A percentile compares a stretch with the other conserved stretches of the same genome.
Conservation (phyloP, 2,888 invertebrate species). For the Coelogynopora nodosa region DNA sequence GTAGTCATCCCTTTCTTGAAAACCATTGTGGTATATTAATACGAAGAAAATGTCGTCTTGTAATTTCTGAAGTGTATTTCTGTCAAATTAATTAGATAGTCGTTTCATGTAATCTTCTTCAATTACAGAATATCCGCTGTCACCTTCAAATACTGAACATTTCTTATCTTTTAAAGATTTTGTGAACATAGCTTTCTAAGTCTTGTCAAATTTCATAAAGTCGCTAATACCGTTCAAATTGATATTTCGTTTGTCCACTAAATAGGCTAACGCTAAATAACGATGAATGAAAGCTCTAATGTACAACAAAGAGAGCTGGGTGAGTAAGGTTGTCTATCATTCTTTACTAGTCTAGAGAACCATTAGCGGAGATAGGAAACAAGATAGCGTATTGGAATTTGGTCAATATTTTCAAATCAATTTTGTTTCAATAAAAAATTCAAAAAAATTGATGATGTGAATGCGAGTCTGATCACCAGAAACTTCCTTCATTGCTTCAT, state of each 20-base stretch:
- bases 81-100: conserved; percentile 23
- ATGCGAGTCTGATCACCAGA: no score
- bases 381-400: not conserved
- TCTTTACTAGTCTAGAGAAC: conserved; percentile 11
- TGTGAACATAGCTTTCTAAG: conserved; percentile 14
- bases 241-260: conserved; percentile 18
- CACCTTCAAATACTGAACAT: conserved; percentile 19
- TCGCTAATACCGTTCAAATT: not conserved
- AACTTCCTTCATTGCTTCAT: not conserved
- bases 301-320: conserved; percentile 28
- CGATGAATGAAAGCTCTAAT: conserved; percentile 19
- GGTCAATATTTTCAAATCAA: not conserved
- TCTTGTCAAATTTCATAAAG: not conserved
- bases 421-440: not conserved
- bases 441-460: not conserved
- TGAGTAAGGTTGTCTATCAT: conserved; percentile 20
- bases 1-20: not conserved
- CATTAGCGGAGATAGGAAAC: conserved; percentile 6
- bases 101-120: conserved; percentile 12
- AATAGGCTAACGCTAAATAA: not conserved
- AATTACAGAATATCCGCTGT: not conserved
- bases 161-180: conserved; percentile 24
- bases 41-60: conserved; percentile 4
- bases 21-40: conserved; percentile 13
- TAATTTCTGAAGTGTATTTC: conserved; percentile 19